Conservation (phyloP, 1,140 invertebrate genomes). For the Pseudobourletiella spinata region DNA sequence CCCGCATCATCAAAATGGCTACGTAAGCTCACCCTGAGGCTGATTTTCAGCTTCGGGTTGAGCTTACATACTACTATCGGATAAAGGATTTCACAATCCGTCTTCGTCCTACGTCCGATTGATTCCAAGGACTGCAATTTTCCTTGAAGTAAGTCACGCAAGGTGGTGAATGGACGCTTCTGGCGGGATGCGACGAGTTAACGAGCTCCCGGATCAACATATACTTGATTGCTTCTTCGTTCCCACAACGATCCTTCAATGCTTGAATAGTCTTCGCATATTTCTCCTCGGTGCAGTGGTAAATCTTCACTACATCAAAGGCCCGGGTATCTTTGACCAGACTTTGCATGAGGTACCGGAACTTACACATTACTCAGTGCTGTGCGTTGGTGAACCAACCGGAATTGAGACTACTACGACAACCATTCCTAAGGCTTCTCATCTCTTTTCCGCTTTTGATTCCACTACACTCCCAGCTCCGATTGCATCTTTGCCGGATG, state of each 20-base stretch:
- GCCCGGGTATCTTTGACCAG: constrained; percentile 3
- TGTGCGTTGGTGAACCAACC: constrained; percentile 39
- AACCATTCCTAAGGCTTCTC: constrained; percentile 40
- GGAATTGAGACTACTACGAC: constrained; percentile 40
- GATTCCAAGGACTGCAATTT: constrained; percentile 11
- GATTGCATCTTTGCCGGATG: neutral
- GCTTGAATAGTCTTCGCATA: constrained; percentile 14
- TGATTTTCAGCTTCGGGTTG: too few species aligned
- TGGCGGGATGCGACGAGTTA: constrained; percentile 5
- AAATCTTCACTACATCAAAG: constrained; percentile 11
- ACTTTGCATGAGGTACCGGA: constrained; percentile 32
- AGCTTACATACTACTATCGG: too few species aligned
- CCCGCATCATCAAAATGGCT: too few species aligned
- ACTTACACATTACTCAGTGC: constrained; percentile 35
- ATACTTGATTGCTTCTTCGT: constrained; percentile 3
- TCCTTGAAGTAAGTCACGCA: constrained; percentile 9
- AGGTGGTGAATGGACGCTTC: neutral
- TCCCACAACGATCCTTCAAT: constrained; percentile 8
- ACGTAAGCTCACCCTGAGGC: too few species aligned
- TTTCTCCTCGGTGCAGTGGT: constrained; percentile 4
- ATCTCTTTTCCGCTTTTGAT: neutral
- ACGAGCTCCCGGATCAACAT: constrained; percentile 13
- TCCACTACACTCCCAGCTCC: neutral
- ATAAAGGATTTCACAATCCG: neutral
- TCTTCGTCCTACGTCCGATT: neutral